phyloP scores from a whole-genome alignment of 2,888 invertebrate species.

The Phyto melanocephala region DNA sequence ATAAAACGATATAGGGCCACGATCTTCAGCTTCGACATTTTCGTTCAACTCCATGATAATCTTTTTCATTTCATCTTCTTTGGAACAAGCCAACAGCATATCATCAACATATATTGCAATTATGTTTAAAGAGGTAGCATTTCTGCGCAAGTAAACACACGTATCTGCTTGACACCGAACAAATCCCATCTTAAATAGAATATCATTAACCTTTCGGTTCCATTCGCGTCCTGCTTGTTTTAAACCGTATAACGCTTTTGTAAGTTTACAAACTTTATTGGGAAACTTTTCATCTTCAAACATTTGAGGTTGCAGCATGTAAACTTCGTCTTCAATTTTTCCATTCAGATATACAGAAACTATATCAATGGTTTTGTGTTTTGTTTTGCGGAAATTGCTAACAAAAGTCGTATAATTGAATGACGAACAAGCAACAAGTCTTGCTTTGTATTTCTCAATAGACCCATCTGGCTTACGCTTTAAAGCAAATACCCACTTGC shows the following conservation, averaged over 20 bases:
- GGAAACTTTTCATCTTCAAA: slow-evolving; percentile 33
- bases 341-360: slow-evolving; percentile 57
- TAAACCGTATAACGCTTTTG: neutral
- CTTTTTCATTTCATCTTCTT: neutral
- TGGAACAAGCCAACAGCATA: slow-evolving; percentile 39
- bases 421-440: slow-evolving; percentile 32
- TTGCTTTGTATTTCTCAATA: slow-evolving; percentile 49
- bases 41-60: slow-evolving; percentile 26
- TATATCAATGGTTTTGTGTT: slow-evolving; percentile 37
- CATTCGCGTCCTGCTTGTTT: neutral
- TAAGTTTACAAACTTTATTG: neutral
- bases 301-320: slow-evolving; percentile 48
- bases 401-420: neutral
- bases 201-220: too few relatives aligned
- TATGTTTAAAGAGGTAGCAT: neutral
- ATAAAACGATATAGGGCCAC: too few relatives aligned
- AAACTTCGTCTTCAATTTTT: slow-evolving; percentile 54
- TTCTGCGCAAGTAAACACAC: slow-evolving; percentile 18
- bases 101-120: slow-evolving; percentile 45
- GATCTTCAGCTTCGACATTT: too few relatives aligned
- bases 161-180: neutral
- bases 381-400: neutral
- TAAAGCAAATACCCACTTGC: too few relatives aligned
- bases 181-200: neutral
- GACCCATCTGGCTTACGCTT: slow-evolving; percentile 53